Evolutionary conservation across 2,888 invertebrate genomes (phyloP), one percentile per base, ranked within the genome.

Genomic region (Malacosoma neustria): DNA sequence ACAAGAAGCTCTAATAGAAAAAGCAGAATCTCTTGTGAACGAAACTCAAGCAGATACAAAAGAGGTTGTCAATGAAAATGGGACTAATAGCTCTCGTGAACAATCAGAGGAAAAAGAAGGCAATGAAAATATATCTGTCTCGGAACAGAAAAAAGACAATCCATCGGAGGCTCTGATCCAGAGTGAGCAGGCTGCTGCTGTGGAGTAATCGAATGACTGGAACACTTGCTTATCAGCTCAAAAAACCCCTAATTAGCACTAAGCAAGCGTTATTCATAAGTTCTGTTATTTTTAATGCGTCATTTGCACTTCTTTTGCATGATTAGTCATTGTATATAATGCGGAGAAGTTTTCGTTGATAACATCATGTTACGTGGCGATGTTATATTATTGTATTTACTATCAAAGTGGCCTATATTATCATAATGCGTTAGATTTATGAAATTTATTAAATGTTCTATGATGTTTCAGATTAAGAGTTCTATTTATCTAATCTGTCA

Each of bases 261-360:
- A 82, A 79, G 84, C 72, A 49, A 72, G 71, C 75, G 72, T 71
- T 75, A 61, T 62, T 57, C 70, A 72, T 73, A 69, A 73, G 72
- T 62, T 70, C 59, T 70, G 65, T 75, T 80, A 74, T 72, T 72
- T 73, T 66, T 76, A 65, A 68, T 61, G 66, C 75, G 68, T 72
- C 58, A 56, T 58, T n/a, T n/a, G 62, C 63, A 63, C 70, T 72
- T 74, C 68, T 75, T 76, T 76, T 72, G 61, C 68, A 64, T 71
- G 56, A 59, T 63, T 61, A 81, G 72, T 76, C 77, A 79, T 70
- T 80, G 79, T 81, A 77, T 69, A 77, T 79, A 77, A 71, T 57
- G 62, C 68, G 61, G 70, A 72, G 70, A 67, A 68, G 70, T 65
- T 7, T 54, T 71, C 72, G 68, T 80, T 79, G 65, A 66, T 61